A percentile compares a stretch with the other conserved stretches of the same genome.
Evolutionary conservation across 2,797 vertebrate species (phyloP).

Genomic region (Myoxocephalus aenaeus): DNA sequence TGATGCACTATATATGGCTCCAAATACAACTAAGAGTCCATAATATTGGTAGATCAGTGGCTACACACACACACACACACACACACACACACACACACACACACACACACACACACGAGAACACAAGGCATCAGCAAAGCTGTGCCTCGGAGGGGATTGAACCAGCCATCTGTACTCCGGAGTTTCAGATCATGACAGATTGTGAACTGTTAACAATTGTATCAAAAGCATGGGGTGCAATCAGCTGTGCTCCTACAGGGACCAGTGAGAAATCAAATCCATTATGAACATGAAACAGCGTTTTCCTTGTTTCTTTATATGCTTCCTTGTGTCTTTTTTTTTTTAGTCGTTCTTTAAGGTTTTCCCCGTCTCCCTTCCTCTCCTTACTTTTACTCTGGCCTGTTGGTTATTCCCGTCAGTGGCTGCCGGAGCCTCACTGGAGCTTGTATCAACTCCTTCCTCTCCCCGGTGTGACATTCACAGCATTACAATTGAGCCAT

Average conservation of each 20-base stretch:
- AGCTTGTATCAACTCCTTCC: slow-evolving; percentile 67
- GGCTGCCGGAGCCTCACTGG: slow-evolving; percentile 61
- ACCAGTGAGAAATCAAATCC: slow-evolving; percentile 51
- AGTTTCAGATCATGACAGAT: slow-evolving; percentile 66
- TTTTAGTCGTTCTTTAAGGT: neutral
- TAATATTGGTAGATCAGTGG: slow-evolving; percentile 41
- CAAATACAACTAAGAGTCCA: slow-evolving; percentile 45
- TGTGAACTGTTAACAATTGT: slow-evolving; percentile 65
- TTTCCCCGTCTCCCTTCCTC: neutral
- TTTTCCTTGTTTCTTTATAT: slow-evolving; percentile 17
- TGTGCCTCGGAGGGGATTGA: slow-evolving; percentile 47
- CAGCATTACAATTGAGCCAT: slow-evolving; percentile 82
- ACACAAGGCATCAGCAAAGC: slow-evolving; percentile 42
- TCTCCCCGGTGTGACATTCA: slow-evolving; percentile 71
- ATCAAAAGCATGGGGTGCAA: slow-evolving; percentile 62
- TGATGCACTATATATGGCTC: slow-evolving; percentile 35
- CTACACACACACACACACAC: slow-evolving; percentile 4
- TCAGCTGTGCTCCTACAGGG: slow-evolving; percentile 54
- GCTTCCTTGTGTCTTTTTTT: slow-evolving; percentile 3
- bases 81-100: too few species aligned
- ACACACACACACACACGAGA: slow-evolving; percentile 8
- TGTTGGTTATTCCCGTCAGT: slow-evolving; percentile 71
- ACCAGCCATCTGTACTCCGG: slow-evolving; percentile 46
- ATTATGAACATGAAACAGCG: slow-evolving; percentile 25
- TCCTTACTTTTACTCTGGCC: slow-evolving; percentile 39